Base-by-base conservation (phyloP, 1,140 invertebrate genomes). In the Zaprionus kolodkinae region DNA sequence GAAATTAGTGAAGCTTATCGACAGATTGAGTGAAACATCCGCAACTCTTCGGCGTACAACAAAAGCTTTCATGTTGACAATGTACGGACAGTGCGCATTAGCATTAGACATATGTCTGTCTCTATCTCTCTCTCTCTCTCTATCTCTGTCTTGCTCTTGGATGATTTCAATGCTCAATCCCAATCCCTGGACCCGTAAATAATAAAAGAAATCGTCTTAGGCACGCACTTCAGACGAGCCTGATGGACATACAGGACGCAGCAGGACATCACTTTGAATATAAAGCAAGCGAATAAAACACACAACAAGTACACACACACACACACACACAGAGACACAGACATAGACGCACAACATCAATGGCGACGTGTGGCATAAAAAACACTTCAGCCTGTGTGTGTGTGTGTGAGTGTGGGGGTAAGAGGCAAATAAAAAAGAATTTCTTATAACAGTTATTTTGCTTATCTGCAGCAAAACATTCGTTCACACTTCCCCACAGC, bases 391-490 rank as follows among this genome's bases (percentile, higher is more conserved):
- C 11, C n/a, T 11, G 25, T 12, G 6, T 13, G 27, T 7, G 15
- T n/a, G 25, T 11, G 25, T 12, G 6, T 13, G 27, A 4, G 15
- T 15, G 30, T 6, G 17, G 40, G 64, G 35, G 25, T 35, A 60
- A 71, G 61, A 76, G 61, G 61, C 66, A 84, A 84, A 87, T 88
- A 87, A 87, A 87, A 87, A 84, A 87, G 84, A 87, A 88, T 87
- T 87, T 87, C 84, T 87, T 87, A 87, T 87, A 88, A 87, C 84
- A 84, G 73, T 84, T 87, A 87, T 87, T 87, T 87, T 87, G 84
- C 84, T 87, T 87, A 87, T 87, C 84, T 87, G 84, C 85, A 88
- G 84, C 84, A 87, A 87, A 87, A 87, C 84, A 87, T 87, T 87
- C 84, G 84, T 87, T 87, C 84, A 87, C 84, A 87, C 84, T 84